phyloP scores from a whole-genome alignment of 2,888 invertebrate species.

The Copidosoma aretas region DNA sequence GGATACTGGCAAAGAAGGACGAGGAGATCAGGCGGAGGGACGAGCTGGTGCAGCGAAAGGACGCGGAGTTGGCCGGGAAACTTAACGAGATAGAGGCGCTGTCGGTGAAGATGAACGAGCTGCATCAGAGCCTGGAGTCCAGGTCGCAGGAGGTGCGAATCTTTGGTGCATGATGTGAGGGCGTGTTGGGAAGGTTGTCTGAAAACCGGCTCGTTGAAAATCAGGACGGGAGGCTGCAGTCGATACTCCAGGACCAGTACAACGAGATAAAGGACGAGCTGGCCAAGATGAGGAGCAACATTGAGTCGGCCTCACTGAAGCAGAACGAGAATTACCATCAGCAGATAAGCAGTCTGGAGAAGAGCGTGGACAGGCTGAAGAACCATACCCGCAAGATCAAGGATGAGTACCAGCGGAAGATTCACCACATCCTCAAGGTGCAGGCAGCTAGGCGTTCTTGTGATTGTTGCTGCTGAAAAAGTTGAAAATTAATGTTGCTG shows the following conservation, averaged over 20 bases:
- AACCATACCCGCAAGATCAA: conserved; percentile 50
- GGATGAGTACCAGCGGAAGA: conserved; percentile 51
- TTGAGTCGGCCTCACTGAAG: conserved; percentile 47
- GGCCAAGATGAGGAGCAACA: conserved; percentile 48
- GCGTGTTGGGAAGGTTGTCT: background rate
- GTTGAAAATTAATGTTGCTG: too few relatives aligned
- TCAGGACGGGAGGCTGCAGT: conserved; percentile 52
- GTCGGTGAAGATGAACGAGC: conserved; percentile 46
- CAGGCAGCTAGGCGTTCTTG: conserved; percentile 9
- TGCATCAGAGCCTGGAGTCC: conserved; percentile 49
- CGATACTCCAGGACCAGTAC: conserved; percentile 51
- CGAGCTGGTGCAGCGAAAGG: conserved; percentile 44
- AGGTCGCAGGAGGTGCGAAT: conserved; percentile 51
- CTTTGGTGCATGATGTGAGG: background rate
- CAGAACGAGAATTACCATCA: conserved; percentile 47
- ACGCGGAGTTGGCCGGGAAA: conserved; percentile 44
- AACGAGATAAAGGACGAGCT: conserved; percentile 53
- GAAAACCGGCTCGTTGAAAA: background rate
- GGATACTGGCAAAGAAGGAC: conserved; percentile 46
- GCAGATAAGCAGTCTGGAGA: conserved; percentile 49
- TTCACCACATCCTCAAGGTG: conserved; percentile 52
- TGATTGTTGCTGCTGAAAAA: background rate
- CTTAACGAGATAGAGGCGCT: conserved; percentile 46
- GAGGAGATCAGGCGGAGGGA: conserved; percentile 45
- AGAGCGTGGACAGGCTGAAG: conserved; percentile 47